Conservation (phyloP, 2,797 vertebrate species). For the Hyperoplus immaculatus region DNA sequence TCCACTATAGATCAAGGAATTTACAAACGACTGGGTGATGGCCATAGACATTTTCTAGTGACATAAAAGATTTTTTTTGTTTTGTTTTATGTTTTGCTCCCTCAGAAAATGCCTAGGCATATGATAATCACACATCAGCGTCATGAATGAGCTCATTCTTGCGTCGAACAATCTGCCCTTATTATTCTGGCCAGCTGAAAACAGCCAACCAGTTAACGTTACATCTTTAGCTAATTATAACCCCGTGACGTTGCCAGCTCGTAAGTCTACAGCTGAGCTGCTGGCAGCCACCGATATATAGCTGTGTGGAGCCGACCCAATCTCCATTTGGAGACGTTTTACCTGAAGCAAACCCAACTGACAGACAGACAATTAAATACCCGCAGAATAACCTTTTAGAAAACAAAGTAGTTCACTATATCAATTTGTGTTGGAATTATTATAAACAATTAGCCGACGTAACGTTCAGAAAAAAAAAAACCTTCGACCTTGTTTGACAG, state of each 20-base stretch:
- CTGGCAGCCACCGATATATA: conserved; percentile 63
- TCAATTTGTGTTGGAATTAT: not conserved
- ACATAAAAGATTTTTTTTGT: conserved; percentile 32
- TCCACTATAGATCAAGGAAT: conserved; percentile 59
- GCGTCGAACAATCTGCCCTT: conserved; percentile 36
- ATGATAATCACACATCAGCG: conserved; percentile 48
- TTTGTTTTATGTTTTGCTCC: conserved; percentile 18
- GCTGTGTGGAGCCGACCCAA: conserved; percentile 55
- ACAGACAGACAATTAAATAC: conserved; percentile 48
- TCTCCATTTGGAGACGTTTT: conserved; percentile 56
- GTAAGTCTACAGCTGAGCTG: conserved; percentile 78
- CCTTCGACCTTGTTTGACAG: conserved; percentile 83
- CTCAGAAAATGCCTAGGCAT: conserved; percentile 38
- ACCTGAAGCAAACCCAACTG: conserved; percentile 41
- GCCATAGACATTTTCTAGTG: conserved; percentile 34
- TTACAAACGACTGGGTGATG: conserved; percentile 47
- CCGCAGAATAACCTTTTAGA: not conserved
- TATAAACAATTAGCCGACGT: conserved; percentile 1
- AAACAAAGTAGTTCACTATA: not conserved
- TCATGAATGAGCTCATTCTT: conserved; percentile 54
- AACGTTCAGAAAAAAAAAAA: conserved; percentile 36
- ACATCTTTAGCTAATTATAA: conserved; percentile 85
- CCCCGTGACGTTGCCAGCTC: conserved; percentile 84
- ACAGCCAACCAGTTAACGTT: conserved; percentile 67
- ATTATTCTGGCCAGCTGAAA: conserved; percentile 39